Evolutionary conservation across 2,797 vertebrate genomes (phyloP).

Genomic region (Epinephelus coioides): DNA sequence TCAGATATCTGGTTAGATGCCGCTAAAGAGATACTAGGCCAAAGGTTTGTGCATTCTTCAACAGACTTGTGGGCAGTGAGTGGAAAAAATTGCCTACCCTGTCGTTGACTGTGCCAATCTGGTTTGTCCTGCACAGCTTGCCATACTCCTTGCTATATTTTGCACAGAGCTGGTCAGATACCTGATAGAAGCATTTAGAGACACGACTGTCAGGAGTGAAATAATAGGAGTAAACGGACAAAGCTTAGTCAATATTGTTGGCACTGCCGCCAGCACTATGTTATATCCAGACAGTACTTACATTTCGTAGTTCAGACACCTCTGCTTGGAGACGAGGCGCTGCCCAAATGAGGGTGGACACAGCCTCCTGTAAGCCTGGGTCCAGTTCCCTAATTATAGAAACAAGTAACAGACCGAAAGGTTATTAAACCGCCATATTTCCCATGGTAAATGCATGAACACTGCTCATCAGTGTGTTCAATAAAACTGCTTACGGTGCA

Average conservation of each 20-base stretch:
- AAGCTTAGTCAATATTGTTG: background rate
- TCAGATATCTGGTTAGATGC: conserved; percentile 23
- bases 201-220: conserved; percentile 3
- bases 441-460: background rate
- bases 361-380: conserved; percentile 95
- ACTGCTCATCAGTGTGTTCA: background rate
- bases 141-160: conserved; percentile 99
- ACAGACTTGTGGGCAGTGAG: background rate
- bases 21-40: accelerated
- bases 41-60: conserved; percentile 29
- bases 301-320: conserved; percentile 94
- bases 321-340: conserved; percentile 96
- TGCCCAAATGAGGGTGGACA: conserved; percentile 98
- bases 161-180: conserved; percentile 96
- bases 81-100: conserved; percentile 84
- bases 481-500: background rate
- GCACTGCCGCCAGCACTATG: accelerated
- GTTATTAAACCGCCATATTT: background rate
- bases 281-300: conserved; percentile 80
- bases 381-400: conserved; percentile 91
- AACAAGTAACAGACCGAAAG: background rate
- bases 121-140: conserved; percentile 97
- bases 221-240: background rate
- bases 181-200: conserved; percentile 80
- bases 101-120: conserved; percentile 98